These are phyloP conservation scores for Melanerpes aurifrons DNA, from an alignment of 2,113 vertebrate species.

Conservation along the genomic window DNA sequence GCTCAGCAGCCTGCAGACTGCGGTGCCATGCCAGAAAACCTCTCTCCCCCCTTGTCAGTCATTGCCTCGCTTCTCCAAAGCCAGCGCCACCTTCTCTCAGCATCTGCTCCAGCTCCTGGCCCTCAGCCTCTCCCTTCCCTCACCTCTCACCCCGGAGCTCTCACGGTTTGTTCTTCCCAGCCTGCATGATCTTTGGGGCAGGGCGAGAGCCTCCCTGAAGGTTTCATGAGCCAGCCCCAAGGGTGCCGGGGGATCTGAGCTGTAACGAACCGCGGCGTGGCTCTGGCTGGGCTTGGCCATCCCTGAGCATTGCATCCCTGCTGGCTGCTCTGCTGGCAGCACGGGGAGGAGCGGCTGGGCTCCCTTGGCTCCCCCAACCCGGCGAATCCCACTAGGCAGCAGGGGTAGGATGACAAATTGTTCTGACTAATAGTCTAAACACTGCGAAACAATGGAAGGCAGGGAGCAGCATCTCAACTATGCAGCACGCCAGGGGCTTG, in stretches of 20 bases:
- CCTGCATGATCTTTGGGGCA: neutral
- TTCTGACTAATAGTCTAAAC: constrained; percentile 64
- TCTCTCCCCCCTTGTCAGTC: neutral
- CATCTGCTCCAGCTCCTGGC: neutral
- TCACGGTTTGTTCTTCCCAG: neutral
- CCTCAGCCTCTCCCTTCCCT: neutral
- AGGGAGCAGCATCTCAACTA: constrained; percentile 38
- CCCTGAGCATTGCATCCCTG: neutral
- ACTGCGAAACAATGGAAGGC: constrained; percentile 55
- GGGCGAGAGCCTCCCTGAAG: neutral
- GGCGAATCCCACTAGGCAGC: constrained; percentile 28
- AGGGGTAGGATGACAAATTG: constrained; percentile 59
- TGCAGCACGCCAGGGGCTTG: neutral
- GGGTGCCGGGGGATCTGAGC: neutral
- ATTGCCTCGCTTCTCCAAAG: neutral
- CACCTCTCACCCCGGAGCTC: accelerated
- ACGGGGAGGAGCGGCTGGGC: accelerated
- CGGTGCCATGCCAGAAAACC: neutral
- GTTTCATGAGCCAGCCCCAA: accelerated
- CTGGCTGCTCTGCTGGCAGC: neutral
- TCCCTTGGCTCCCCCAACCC: neutral
- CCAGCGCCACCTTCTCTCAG: neutral
- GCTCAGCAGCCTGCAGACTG: neutral
- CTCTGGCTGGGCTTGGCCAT: neutral
- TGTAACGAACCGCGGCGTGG: neutral